phyloP scores from a whole-genome alignment of 1,140 invertebrate genomes.

The Cotesia glomerata region DNA sequence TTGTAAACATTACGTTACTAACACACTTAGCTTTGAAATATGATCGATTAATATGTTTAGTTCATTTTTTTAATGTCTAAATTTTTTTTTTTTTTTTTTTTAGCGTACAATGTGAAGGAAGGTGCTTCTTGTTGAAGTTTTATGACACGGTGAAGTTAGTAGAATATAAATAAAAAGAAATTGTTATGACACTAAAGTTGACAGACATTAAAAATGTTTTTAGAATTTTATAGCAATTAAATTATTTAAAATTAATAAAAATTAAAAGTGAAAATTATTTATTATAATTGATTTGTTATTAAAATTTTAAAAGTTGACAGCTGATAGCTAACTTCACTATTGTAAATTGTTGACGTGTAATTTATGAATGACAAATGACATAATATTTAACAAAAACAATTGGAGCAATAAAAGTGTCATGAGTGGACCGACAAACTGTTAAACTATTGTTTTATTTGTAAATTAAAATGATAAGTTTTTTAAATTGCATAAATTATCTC shows the following conservation, averaged over 20 bases:
- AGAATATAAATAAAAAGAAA: background rate
- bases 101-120: background rate
- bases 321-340: too few species aligned
- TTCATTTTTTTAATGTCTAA: too few species aligned
- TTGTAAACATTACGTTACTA: slow-evolving; percentile 13
- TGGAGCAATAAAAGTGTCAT: slow-evolving; percentile 17
- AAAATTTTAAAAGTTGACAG: too few species aligned
- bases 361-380: slow-evolving; percentile 12
- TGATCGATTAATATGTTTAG: background rate
- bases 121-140: background rate
- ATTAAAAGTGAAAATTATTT: too few species aligned
- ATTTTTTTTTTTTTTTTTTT: too few species aligned
- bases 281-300: too few species aligned
- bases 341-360: background rate
- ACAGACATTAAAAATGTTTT: too few species aligned
- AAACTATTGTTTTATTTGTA: background rate
- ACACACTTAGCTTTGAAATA: background rate
- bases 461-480: too few species aligned
- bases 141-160: background rate
- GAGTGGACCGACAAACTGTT: background rate
- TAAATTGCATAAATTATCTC: too few species aligned
- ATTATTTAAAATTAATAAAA: too few species aligned
- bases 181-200: too few species aligned
- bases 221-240: too few species aligned
- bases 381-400: slow-evolving; percentile 24